These are phyloP conservation scores for Calliphora vicina DNA, from an alignment of 1,140 invertebrate genomes.

Conservation along the genomic window DNA sequence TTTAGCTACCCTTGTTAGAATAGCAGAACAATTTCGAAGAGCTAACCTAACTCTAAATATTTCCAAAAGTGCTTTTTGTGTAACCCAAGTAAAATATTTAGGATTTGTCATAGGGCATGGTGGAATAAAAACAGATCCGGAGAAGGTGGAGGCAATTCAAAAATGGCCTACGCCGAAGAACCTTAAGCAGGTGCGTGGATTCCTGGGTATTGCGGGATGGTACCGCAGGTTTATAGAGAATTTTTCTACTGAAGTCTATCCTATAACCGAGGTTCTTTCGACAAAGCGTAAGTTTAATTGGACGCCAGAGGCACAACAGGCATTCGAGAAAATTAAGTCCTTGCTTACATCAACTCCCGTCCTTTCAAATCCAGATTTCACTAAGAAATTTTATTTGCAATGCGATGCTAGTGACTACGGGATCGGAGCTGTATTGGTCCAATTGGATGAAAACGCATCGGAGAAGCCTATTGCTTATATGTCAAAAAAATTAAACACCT, in stretches of 20 bases:
- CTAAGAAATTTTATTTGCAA: constrained; percentile 40
- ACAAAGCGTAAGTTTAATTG: constrained; percentile 42
- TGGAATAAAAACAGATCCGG: constrained; percentile 21
- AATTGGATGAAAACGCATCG: constrained; percentile 38
- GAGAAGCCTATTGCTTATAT: constrained; percentile 39
- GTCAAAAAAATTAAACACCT: constrained; percentile 27
- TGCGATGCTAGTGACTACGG: constrained; percentile 36
- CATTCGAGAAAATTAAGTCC: constrained; percentile 25
- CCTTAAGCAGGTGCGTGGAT: not conserved
- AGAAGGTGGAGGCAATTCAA: constrained; percentile 13
- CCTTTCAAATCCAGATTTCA: constrained; percentile 49
- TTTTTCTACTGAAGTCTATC: constrained; percentile 50
- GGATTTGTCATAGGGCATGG: constrained; percentile 33
- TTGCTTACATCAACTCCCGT: constrained; percentile 40
- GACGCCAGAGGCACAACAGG: constrained; percentile 9
- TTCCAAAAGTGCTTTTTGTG: constrained; percentile 15
- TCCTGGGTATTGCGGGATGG: constrained; percentile 49
- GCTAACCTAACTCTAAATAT: constrained; percentile 35
- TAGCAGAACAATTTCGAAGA: constrained; percentile 11
- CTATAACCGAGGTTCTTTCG: constrained; percentile 51
- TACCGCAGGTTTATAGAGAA: constrained; percentile 56
- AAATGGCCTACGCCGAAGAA: not conserved
- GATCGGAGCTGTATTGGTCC: constrained; percentile 23
- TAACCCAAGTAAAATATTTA: constrained; percentile 20
- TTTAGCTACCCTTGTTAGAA: not conserved